Base-by-base conservation (phyloP, 2,113 vertebrate species). In the Morone chrysops region DNA sequence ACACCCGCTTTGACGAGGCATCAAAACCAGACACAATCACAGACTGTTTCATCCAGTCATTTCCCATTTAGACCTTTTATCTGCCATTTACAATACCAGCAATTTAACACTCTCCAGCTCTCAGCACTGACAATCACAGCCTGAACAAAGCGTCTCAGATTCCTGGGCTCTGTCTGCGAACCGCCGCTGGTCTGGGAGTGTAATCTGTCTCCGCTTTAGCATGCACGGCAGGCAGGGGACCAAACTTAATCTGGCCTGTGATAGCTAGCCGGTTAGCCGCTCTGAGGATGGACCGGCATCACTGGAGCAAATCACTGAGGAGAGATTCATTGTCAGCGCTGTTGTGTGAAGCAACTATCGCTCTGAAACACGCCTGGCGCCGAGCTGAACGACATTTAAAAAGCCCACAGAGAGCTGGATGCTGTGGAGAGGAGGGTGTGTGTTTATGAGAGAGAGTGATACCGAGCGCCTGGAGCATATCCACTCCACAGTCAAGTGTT, bases 331-430 rank as follows among this genome's bases (percentile, higher is more conserved):
- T 89, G 87, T 83, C 41, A 3, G 56, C 0, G 57, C 56, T 17
- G 80, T 75, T 76, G 70, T 75, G 70, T 38, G 62, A 65, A 82
- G 79, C 61, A 63, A 75, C 86, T 91, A 91, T 91, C 91, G 91
- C 84, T 62, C 8, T 40, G 84, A 89, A 92, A 88, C 91, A 91
- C 8, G 66, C 81, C 72, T 53, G 70, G 76, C 40, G 45, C 83
- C 2, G 60, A 73, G 79, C 81, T 69, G 62, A 74, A 12, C 81
- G 82, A 77, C 89, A 90, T 92, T 90, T 89, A 87, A 61, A 70
- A 69, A 80, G 75, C 75, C 91, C 75, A 10, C 84, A 43, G 87
- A 89, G 89, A 82, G 78, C 22, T 48, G 65, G 84, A 66, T 18
- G 83, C 81, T 36, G 31, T 6, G 36, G 68, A 75, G 72, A 79